Evolutionary conservation across 2,797 vertebrate species (phyloP).

Genomic region (Salmo trutta): DNA sequence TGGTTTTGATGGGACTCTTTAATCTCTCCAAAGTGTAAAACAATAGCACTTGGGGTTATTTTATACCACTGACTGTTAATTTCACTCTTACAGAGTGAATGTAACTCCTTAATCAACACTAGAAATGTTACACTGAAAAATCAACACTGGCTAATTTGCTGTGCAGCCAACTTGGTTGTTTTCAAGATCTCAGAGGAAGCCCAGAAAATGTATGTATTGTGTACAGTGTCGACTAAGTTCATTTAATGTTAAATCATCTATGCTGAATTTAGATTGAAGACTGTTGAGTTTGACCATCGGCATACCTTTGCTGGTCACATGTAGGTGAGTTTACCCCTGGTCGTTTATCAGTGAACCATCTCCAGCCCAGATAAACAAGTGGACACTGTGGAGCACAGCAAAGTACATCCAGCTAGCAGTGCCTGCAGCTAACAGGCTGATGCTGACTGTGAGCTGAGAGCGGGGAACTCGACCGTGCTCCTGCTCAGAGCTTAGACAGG

Average conservation of each 20-base stretch:
- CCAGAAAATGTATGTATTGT: not conserved
- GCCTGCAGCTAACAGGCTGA: slow-evolving; percentile 44
- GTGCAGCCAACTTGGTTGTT: not conserved
- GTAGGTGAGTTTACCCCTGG: not conserved
- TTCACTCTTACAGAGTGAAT: no score
- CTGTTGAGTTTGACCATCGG: not conserved
- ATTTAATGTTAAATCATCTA: not conserved
- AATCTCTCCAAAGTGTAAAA: no score
- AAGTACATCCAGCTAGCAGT: slow-evolving; percentile 25
- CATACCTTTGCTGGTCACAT: not conserved
- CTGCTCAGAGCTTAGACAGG: slow-evolving; percentile 50
- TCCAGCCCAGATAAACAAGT: slow-evolving; percentile 66
- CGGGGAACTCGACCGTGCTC: not conserved
- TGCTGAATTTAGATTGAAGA: not conserved
- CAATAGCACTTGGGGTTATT: no score
- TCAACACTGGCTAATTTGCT: no score
- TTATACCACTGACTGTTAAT: no score
- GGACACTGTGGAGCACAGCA: slow-evolving; percentile 41
- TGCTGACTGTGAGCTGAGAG: slow-evolving; percentile 9
- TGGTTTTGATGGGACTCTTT: no score
- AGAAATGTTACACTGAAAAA: no score
- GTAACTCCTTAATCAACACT: no score
- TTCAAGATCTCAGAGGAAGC: not conserved
- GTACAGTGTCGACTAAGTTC: not conserved
- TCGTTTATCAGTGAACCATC: slow-evolving; percentile 36